Percentiles rank a stretch among this genome's conserved stretches.
phyloP scores from a whole-genome alignment of 2,113 vertebrate genomes.

The Thamnophis sirtalis region DNA sequence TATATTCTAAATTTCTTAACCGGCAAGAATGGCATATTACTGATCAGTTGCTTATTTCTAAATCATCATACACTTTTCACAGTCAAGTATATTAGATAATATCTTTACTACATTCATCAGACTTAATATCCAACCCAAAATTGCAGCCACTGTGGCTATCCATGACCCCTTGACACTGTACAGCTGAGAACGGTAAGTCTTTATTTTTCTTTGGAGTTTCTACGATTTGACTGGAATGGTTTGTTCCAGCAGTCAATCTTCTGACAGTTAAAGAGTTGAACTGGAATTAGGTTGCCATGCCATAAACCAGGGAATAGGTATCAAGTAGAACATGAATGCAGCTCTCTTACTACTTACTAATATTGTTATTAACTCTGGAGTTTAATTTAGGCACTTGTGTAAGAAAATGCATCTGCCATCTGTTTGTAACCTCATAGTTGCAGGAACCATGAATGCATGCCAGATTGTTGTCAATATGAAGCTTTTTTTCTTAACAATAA shows the following conservation, averaged over 20 bases:
- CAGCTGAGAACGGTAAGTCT: not conserved
- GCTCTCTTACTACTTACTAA: not conserved
- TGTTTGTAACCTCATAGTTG: not conserved
- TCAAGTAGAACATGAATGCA: accelerated
- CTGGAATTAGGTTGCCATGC: not conserved
- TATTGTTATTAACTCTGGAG: not conserved
- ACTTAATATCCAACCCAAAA: not conserved
- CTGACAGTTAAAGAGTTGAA: not conserved
- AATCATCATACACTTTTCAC: not conserved
- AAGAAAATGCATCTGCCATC: not conserved
- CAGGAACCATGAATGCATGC: not conserved
- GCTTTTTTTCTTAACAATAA: not conserved
- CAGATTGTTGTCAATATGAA: not conserved
- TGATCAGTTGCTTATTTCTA: not conserved
- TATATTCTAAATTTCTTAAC: not conserved
- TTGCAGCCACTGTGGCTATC: too few relatives aligned
- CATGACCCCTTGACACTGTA: not conserved
- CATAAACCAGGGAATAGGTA: not conserved
- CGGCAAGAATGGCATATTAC: not conserved
- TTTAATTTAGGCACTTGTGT: not conserved
- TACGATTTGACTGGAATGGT: not conserved
- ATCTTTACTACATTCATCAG: not conserved
- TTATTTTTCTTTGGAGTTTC: not conserved
- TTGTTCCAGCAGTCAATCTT: not conserved
- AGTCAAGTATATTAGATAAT: not conserved